Conservation (phyloP, 1,140 invertebrate genomes). For the Tribolium madens region DNA sequence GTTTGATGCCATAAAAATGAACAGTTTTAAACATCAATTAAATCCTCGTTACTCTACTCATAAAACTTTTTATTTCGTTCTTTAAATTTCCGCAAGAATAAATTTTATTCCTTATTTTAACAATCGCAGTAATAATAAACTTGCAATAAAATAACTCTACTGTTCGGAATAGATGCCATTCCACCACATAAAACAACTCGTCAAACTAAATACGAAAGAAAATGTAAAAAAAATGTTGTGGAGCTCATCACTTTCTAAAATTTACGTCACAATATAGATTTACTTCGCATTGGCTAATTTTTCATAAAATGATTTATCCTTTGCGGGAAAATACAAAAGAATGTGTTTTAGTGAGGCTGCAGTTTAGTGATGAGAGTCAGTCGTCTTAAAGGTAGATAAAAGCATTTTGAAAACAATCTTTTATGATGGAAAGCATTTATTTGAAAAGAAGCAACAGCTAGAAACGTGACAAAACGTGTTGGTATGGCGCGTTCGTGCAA, state of each 20-base stretch:
- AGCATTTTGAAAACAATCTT: conserved; percentile 27
- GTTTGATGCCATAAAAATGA: background rate
- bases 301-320: too few relatives aligned
- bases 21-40: background rate
- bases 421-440: conserved; percentile 11
- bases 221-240: background rate
- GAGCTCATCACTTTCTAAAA: too few relatives aligned
- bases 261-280: too few relatives aligned
- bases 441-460: conserved; percentile 22
- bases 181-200: background rate
- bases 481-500: conserved; percentile 19
- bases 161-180: background rate
- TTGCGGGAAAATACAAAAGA: background rate
- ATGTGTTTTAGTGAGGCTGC: background rate
- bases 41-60: background rate
- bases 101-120: background rate
- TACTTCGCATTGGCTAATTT: too few relatives aligned
- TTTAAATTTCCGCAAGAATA: background rate
- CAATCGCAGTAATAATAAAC: background rate
- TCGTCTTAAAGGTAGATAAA: background rate
- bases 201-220: background rate
- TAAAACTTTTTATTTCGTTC: background rate
- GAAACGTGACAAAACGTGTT: conserved; percentile 28
- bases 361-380: background rate
- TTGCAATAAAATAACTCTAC: background rate